Evolutionary conservation across 2,797 vertebrate genomes (phyloP).

Genomic region (Lateolabrax maculatus): DNA sequence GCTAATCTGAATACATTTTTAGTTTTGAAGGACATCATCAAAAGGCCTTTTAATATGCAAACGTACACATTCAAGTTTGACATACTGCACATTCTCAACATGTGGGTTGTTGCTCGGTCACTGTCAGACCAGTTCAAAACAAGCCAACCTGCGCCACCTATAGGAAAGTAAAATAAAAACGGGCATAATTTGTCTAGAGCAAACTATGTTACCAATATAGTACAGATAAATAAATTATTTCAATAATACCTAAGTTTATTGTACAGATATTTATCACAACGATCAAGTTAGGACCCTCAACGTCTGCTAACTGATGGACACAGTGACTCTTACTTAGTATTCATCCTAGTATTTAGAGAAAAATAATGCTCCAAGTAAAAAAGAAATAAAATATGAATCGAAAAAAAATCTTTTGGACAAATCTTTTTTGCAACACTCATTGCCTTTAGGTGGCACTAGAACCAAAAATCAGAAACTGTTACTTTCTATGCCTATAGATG

Average conservation of each 20-base stretch:
- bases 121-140: no score
- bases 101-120: no score
- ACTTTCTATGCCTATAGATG: neutral
- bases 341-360: neutral
- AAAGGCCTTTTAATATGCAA: neutral
- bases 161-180: neutral
- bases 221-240: neutral
- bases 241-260: neutral
- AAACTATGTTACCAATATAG: neutral
- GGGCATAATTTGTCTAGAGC: no score
- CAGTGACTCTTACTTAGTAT: neutral
- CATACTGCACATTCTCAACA: neutral
- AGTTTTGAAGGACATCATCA: neutral
- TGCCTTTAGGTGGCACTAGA: conserved; percentile 9
- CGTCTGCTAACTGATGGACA: neutral
- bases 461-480: neutral
- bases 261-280: neutral
- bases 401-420: no score
- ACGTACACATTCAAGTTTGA: neutral
- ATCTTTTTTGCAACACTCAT: neutral
- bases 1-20: no score
- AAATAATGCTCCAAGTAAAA: neutral
- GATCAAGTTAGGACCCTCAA: neutral
- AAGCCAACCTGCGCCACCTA: neutral
- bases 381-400: no score